Conservation (phyloP, 1,140 invertebrate species). For the Pseudomyrmex cubaensis region DNA sequence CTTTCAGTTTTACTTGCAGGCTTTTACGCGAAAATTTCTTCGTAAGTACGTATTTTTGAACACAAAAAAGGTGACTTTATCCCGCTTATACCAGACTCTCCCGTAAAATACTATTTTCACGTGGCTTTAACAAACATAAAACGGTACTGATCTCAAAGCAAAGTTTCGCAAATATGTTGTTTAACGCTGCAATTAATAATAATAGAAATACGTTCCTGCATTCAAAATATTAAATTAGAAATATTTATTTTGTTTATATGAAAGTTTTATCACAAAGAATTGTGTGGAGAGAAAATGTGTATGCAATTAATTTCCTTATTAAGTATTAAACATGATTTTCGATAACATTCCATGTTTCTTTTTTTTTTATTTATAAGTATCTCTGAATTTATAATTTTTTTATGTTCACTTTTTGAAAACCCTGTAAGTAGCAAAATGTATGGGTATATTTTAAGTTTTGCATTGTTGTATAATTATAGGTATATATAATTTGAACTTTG, state of each 20-base stretch:
- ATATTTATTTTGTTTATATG: not conserved
- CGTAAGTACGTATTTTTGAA: not conserved
- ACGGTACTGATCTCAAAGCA: not conserved
- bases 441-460: not conserved
- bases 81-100: slow-evolving; percentile 32
- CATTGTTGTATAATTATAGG: slow-evolving; percentile 7
- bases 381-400: slow-evolving; percentile 3
- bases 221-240: not conserved
- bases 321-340: not conserved
- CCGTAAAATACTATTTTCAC: slow-evolving; percentile 17
- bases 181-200: slow-evolving; percentile 1
- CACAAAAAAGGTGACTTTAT: slow-evolving; percentile 21
- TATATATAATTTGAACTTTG: slow-evolving; percentile 5
- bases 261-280: not conserved
- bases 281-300: not conserved
- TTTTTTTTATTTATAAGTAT: not conserved
- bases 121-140: slow-evolving; percentile 17
- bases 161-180: not conserved
- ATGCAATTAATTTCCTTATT: not conserved
- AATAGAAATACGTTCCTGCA: not conserved
- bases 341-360: not conserved
- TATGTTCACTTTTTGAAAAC: not conserved
- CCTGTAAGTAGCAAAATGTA: not conserved
- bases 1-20: not conserved
- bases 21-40: slow-evolving; percentile 9